Base-by-base conservation (phyloP, 2,888 invertebrate genomes). In the Zaprionus bogoriensis region DNA sequence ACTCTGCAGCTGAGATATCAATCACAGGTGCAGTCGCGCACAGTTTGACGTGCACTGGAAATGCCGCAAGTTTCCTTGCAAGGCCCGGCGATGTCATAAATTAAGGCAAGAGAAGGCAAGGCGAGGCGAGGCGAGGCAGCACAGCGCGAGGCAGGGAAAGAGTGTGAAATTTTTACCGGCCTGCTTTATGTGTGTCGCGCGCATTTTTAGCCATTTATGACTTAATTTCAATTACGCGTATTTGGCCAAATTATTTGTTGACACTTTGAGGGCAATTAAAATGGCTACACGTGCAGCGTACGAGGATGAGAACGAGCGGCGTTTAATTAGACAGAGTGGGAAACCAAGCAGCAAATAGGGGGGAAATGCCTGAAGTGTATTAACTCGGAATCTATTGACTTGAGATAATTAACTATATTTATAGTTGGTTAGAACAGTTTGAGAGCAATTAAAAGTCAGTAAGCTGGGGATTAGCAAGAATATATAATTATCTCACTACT, bases 121-220 rank as follows among this genome's bases (percentile, higher is more conserved):
- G n/a, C n/a, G n/a, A n/a, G n/a, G 17, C 45, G 19, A n/a, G 38
- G 10, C 10, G n/a, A 30, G 42, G 47, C n/a, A n/a, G n/a, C n/a
- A n/a, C n/a, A n/a, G n/a, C n/a, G 17, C 45, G 19, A n/a, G 38
- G 10, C 10, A 30, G 38, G 42, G 47, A 25, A 52, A 69, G 55
- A 87, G 87, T 87, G 80, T 84, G 80, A 81, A 80, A 83, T 83
- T 80, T 82, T 85, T 83, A 52, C 38, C 45, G 9, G 44, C 38
- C 70, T 38, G 38, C 51, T 48, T 45, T 41, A 74, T 83, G 71
- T 77, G 64, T 67, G 71, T 74, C 78, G 68, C 32, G 47, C 52
- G 71, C 87, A 87, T 87, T 81, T 80, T 77, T 81, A 71, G 61
- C 80, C 87, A 81, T 81, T 87, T 81, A 81, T 81, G 85, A 87